Conservation (phyloP, 2,888 invertebrate species). For the Galerucella calmariensis region DNA sequence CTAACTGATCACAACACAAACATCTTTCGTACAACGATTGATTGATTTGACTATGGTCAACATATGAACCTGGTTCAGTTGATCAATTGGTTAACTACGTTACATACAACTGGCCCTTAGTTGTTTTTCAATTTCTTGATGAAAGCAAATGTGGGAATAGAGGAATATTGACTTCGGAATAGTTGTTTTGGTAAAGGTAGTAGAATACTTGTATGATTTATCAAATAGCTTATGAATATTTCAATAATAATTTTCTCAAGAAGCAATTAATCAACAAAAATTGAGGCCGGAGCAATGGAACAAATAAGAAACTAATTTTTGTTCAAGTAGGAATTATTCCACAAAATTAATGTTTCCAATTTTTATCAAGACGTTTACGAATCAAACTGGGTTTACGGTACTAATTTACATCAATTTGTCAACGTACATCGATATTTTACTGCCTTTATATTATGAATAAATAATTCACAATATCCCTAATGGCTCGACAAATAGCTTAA, state of each 20-base stretch:
- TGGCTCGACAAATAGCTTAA: constrained; percentile 37
- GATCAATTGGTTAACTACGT: too few relatives aligned
- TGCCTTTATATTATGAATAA: constrained; percentile 41
- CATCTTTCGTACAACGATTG: too few relatives aligned
- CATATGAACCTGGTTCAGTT: too few relatives aligned
- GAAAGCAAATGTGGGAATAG: too few relatives aligned
- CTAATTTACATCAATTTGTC: constrained; percentile 32
- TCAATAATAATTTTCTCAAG: background rate
- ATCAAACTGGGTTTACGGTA: constrained; percentile 23
- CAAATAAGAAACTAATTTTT: background rate
- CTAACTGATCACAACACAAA: too few relatives aligned
- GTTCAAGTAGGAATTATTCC: constrained; percentile 8
- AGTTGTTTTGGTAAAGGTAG: too few relatives aligned
- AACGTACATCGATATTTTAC: constrained; percentile 33
- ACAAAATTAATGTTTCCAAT: constrained; percentile 17
- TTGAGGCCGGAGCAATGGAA: background rate
- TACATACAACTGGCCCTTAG: too few relatives aligned
- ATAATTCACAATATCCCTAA: constrained; percentile 40
- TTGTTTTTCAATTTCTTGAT: too few relatives aligned
- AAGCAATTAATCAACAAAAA: too few relatives aligned
- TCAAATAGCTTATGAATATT: background rate
- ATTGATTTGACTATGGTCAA: too few relatives aligned
- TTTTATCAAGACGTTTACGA: constrained; percentile 21
- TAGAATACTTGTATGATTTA: too few relatives aligned
- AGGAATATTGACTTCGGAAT: too few relatives aligned